Base-by-base conservation (phyloP, 1,140 invertebrate genomes). In the Asbolus verrucosus region DNA sequence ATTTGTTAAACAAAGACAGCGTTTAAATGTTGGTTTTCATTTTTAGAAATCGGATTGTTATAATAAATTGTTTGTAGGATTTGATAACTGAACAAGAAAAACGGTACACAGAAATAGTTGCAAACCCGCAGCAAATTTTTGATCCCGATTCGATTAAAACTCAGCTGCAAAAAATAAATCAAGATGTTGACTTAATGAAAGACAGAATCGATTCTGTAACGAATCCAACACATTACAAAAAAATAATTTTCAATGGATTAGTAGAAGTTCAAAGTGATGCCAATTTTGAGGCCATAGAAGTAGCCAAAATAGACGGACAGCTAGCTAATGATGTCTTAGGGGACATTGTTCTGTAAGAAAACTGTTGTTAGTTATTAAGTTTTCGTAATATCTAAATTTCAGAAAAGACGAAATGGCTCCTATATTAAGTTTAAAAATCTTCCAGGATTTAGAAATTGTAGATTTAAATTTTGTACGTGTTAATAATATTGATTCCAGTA, bases 211-310 rank as follows among this genome's bases (percentile, higher is more conserved):
- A 77, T 19, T 75, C 66, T 18, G 69, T 81, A 8, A 72, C 70
- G 24, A n/a, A n/a, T n/a, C n/a, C n/a, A n/a, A n/a, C n/a, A n/a
- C n/a, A n/a, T n/a, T n/a, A n/a, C n/a, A n/a, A n/a, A n/a, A n/a
- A n/a, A n/a, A n/a, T n/a, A n/a, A n/a, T n/a, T n/a, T 65, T 81
- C 5, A 79, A 76, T 61, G 76, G 76, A 41, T 46, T 68, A 6
- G 70, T 79, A 9, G 65, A 78, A 73, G 67, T 81, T 2, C 50
- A 75, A 27, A 75, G 75, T 6, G 67, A 69, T 38, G 67, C 72
- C 43, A 66, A 70, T 16, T 21, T 75, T 24, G 61, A 76, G 15
- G 67, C 65, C 18, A 65, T 81, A 15, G 68, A 76, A 66, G 69
- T 67, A 3, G 61, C 24, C 24, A 27, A 27, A 74, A 33, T 14